Base-by-base conservation (phyloP, 2,797 vertebrate genomes). In the Scomberomorus guttatus region DNA sequence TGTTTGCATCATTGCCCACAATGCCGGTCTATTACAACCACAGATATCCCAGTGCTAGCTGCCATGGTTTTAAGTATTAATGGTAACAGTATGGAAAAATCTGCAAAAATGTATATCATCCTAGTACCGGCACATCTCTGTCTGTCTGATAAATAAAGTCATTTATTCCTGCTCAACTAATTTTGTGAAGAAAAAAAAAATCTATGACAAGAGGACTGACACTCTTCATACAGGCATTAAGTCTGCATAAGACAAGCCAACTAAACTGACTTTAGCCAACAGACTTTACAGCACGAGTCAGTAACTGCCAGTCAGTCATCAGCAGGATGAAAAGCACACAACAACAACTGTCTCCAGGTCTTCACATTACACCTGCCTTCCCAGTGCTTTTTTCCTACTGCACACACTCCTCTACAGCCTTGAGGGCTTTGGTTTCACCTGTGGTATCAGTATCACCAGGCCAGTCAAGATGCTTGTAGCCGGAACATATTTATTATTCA, bases 401-500 rank as follows among this genome's bases (percentile, higher is more conserved):
- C 12, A 24, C 37, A 24, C 52, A 24, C 56, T 63, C 62, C 63
- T 39, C 48, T 59, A 29, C 18, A 81, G 57, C 37, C 27, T 48
- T 56, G 39, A 25, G 60, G 52, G 79, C 24, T 90, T 86, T 5
- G 17, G 88, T 95, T 95, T 94, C 94, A 87, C 71, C 74, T 88
- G 81, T 75, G 51, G 79, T 92, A 92, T 94, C 92, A 84, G 46
- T 87, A 77, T 94, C 90, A 90, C 83, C 87, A 83, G 80, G 73
- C 20, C 12, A 25, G 66, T 44, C n/a, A 70, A 72, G 83, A 77
- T 29, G 42, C 58, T 80, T 72, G 74, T 75, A 86, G 51, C 84
- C 56, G 48, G 80, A 64, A 18, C 62, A 59, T 63, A 94, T 96
- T 54, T 66, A 95, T 95, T 92, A 96, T 95, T 96, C 59, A 96